These are phyloP conservation scores for Bradysia coprophila DNA, from an alignment of 1,140 invertebrate species.

Conservation along the genomic window DNA sequence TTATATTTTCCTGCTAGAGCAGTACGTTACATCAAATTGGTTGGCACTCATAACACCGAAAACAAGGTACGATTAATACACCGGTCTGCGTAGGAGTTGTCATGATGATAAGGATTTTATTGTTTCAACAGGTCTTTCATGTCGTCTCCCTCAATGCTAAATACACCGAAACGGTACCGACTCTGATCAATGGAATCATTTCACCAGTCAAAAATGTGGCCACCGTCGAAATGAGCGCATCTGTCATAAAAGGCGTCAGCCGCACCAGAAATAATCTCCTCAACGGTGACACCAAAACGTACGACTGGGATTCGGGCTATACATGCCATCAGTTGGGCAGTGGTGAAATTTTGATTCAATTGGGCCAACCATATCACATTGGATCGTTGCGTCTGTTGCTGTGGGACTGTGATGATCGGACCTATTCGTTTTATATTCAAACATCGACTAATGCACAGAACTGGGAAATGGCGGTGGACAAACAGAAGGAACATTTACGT, in stretches of 20 bases:
- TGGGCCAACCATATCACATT: constrained; percentile 91
- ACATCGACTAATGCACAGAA: constrained; percentile 81
- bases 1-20: constrained; percentile 83
- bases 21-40: constrained; percentile 74
- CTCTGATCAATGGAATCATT: constrained; percentile 57
- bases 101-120: background rate
- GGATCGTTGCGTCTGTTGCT: constrained; percentile 78
- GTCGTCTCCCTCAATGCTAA: constrained; percentile 80
- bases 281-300: constrained; percentile 85
- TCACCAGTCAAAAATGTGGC: constrained; percentile 84
- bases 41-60: constrained; percentile 89
- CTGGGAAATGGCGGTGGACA: constrained; percentile 75
- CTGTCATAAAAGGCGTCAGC: constrained; percentile 87
- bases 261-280: constrained; percentile 84
- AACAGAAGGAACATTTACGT: constrained; percentile 24
- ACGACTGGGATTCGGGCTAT: constrained; percentile 98
- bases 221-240: constrained; percentile 68
- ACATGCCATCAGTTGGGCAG: constrained; percentile 96
- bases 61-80: constrained; percentile 44
- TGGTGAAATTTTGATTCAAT: constrained; percentile 83
- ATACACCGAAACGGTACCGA: constrained; percentile 58
- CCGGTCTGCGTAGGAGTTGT: too few relatives aligned
- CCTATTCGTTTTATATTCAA: constrained; percentile 92
- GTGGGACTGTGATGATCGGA: constrained; percentile 96
- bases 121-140: constrained; percentile 60